Evolutionary conservation across 2,888 invertebrate genomes (phyloP), one percentile per base, ranked within the genome.

Genomic region (Trichopoda pennipes): DNA sequence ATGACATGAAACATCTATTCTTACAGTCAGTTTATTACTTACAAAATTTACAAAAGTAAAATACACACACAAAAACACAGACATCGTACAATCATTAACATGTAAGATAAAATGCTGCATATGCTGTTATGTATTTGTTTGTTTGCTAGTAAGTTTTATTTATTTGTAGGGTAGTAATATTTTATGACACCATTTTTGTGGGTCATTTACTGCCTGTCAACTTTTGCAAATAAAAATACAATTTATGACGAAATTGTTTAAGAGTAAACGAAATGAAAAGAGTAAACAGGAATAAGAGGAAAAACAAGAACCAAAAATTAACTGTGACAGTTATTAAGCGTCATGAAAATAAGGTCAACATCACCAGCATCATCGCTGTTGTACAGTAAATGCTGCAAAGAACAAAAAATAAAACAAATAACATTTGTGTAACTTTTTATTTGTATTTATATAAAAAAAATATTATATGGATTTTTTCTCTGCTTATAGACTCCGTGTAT

Each of bases 131-230:
- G 12, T 12, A 38, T 47, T 69, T 58, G 14, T 58, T 21, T 44
- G 56, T 55, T 9, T 28, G 23, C 12, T 38, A 56, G n/a, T n/a
- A n/a, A n/a, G n/a, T n/a, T n/a, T n/a, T n/a, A n/a, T n/a, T n/a
- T n/a, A n/a, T 23, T 12, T 56, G 14, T 51, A 9, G 49, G 14
- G 47, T 35, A 64, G 73, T 73, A 16, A 32, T 32, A 44, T 74
- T 63, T 53, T 74, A 64, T 74, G 12, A 66, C 55, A 38, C 16
- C 66, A 72, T 78, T 78, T 82, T 82, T 82, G 78, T 82, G 78
- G 82, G 78, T 82, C 82, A 82, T 82, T 82, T 82, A 68, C 79
- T 82, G 66, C 58, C 44, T 77, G 81, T 68, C 61, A 72, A 76
- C 69, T 72, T 72, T 58, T 58, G 77, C 19, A 64, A 78, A 74